Evolutionary conservation across 2,797 vertebrate genomes (phyloP).

Genomic region (Kryptopterus vitreolus): DNA sequence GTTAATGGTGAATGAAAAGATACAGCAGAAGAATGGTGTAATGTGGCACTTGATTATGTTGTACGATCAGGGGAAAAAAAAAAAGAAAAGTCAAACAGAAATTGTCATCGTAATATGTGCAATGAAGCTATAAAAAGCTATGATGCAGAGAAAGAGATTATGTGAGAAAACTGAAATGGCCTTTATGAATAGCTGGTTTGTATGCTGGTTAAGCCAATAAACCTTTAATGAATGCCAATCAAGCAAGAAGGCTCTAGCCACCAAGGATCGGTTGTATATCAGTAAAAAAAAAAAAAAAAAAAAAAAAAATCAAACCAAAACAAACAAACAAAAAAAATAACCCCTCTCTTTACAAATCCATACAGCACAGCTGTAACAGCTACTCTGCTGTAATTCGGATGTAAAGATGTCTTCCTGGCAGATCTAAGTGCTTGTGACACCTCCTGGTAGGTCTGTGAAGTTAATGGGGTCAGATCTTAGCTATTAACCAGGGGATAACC

Average conservation of each 20-base stretch:
- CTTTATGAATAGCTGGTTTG: constrained; percentile 54
- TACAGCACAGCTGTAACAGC: constrained; percentile 3
- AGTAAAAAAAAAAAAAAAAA: too few species aligned
- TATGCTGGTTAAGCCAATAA: constrained; percentile 56
- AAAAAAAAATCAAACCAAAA: too few species aligned
- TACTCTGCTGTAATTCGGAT: constrained; percentile 12
- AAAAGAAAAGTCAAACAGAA: constrained; percentile 71
- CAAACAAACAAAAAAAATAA: too few species aligned
- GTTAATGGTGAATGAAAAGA: constrained; percentile 28
- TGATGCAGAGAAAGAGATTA: constrained; percentile 63
- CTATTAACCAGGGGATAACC: constrained; percentile 25
- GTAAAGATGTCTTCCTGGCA: constrained; percentile 12
- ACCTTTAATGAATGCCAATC: constrained; percentile 54
- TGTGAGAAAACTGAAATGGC: constrained; percentile 56
- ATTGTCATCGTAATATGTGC: constrained; percentile 75
- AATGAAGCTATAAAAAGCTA: constrained; percentile 70
- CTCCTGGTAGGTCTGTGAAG: constrained; percentile 2
- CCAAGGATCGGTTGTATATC: constrained; percentile 24
- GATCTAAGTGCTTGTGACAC: constrained; percentile 49
- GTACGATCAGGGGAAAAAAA: constrained; percentile 21
- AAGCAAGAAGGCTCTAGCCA: constrained; percentile 44
- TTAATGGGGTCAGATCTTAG: constrained; percentile 11
- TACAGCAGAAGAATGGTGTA: constrained; percentile 38
- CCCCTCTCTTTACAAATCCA: constrained; percentile 30
- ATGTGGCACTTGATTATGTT: constrained; percentile 50